Evolutionary conservation across 2,888 invertebrate species (phyloP), one percentile per base, ranked within the genome.

Genomic region (Tenthredo amoena): DNA sequence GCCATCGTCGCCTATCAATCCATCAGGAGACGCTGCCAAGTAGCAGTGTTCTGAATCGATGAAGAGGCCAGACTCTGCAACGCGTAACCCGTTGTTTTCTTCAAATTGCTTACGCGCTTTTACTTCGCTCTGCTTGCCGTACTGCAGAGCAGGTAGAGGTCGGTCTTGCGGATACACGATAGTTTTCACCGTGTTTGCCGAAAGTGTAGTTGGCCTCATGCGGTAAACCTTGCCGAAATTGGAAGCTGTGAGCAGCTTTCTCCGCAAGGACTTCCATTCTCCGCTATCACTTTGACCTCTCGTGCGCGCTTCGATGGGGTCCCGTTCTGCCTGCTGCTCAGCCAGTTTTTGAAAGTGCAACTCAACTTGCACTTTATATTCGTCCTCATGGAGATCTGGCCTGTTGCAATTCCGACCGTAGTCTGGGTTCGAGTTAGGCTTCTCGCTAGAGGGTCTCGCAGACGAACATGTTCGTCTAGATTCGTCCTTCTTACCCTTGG

Each of bases 1-100:
- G n/a, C 76, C 58, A 47, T 76, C 68, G 43, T 84, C 76, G 26
- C 68, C 65, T 7, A 86, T 47, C 15, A 87, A 81, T 43, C 87
- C 86, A 74, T 87, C 86, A 18, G 87, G 84, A 40, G 87, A 84
- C 40, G 87, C 87, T 62, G 84, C 88, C 55, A 87, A 62, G 68
- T 85, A 82, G 84, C 34, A 18, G n/a, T 82, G 15, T 43, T 40
- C 40, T 12, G n/a, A 18, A 31, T 37, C 37, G 21, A 71, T 71
- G 71, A 34, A 71, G 71, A 71, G 37, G 9, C 71, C 71, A 71
- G 18, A 71, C 0, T 12, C 18, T 31, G n/a, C 4, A 31, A 71
- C 10, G 5, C 31, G 31, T 3, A 71, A 12, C 71, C n/a, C 31
- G 5, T 58, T 7, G 58, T n/a, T n/a, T 58, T 21, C 58, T 58